Evolutionary conservation across 2,888 invertebrate genomes (phyloP).

Genomic region (Acheta domesticus): DNA sequence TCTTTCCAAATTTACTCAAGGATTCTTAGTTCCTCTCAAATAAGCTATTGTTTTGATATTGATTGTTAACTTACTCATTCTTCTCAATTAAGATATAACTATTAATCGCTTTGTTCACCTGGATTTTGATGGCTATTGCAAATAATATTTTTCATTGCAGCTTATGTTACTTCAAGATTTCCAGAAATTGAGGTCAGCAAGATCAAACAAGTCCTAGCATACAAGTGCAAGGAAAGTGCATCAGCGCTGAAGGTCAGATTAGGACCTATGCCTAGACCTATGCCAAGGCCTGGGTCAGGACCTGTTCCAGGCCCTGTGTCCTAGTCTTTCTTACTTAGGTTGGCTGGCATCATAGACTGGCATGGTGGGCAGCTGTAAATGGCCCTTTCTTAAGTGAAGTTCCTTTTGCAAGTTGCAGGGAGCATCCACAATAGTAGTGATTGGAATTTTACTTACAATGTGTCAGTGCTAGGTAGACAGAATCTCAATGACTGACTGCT

Average conservation of each 20-base stretch:
- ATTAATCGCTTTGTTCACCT: no score
- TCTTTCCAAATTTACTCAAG: no score
- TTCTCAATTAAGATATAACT: no score
- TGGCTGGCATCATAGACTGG: no score
- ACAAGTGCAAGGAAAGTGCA: conserved; percentile 65
- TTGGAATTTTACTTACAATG: conserved; percentile 3
- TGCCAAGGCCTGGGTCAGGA: not conserved
- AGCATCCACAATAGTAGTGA: not conserved
- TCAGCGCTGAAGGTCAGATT: conserved; percentile 26
- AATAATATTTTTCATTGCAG: conserved; percentile 46
- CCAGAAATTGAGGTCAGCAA: conserved; percentile 70
- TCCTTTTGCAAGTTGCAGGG: conserved; percentile 7
- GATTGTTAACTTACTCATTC: no score
- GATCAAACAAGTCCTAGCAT: conserved; percentile 72
- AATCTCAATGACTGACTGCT: not conserved
- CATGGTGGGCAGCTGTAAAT: not conserved
- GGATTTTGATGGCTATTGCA: no score
- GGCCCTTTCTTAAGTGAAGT: not conserved
- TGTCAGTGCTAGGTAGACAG: not conserved
- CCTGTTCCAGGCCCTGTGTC: not conserved
- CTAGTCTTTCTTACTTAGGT: not conserved
- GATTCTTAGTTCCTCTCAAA: no score
- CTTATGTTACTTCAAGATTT: conserved; percentile 69
- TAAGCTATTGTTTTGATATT: no score
- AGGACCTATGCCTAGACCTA: not conserved